These are phyloP conservation scores for Nesogale talazaci DNA, from an alignment of 2,113 vertebrate species.

Conservation along the genomic window DNA sequence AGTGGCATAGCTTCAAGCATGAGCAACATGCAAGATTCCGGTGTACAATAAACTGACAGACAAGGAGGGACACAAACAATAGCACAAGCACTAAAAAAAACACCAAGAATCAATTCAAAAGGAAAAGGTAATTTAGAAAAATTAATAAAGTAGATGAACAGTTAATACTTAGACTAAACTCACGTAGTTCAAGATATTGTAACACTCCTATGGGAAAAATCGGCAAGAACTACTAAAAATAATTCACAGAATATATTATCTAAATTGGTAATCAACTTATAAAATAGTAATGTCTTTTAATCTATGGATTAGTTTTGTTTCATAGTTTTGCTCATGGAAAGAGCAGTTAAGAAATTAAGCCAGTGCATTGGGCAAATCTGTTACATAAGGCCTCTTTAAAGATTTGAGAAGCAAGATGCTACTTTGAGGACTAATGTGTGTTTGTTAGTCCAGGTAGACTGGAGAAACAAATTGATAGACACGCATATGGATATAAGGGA, in stretches of 20 bases:
- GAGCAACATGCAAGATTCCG: no score
- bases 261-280: not conserved
- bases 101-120: not conserved
- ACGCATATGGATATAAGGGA: no score
- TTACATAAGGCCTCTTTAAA: not conserved
- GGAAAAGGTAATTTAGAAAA: not conserved
- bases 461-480: no score
- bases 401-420: not conserved
- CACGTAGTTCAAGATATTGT: not conserved
- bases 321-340: not conserved
- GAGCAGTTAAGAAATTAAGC: not conserved
- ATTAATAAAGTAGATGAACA: not conserved
- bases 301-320: not conserved
- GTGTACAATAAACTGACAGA: no score
- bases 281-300: not conserved
- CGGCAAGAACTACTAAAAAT: not conserved
- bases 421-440: no score
- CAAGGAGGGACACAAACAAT: not conserved
- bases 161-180: not conserved
- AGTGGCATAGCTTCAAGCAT: no score
- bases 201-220: not conserved
- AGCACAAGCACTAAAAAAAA: not conserved
- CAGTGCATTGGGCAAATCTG: no score
- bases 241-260: not conserved
- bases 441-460: no score